phyloP scores from a whole-genome alignment of 2,113 vertebrate genomes.

The Pica pica region DNA sequence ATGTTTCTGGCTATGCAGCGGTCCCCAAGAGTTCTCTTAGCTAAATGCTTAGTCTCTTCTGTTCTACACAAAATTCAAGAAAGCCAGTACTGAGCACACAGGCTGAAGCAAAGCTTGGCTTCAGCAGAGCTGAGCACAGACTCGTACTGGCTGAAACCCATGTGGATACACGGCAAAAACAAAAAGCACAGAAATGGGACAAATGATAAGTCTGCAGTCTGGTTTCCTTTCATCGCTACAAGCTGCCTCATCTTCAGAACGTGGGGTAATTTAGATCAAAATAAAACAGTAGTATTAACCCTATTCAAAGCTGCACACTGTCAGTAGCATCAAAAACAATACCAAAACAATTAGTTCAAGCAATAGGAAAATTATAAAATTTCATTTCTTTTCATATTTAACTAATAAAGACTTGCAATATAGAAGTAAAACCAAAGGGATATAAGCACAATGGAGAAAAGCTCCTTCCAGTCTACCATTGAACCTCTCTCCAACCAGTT shows the following conservation, averaged over 20 bases:
- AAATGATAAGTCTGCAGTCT: background rate
- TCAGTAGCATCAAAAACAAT: background rate
- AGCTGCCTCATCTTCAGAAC: background rate
- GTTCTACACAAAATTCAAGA: background rate
- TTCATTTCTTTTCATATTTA: background rate
- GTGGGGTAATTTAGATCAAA: background rate
- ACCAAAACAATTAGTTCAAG: background rate
- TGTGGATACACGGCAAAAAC: background rate
- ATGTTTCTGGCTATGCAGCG: background rate
- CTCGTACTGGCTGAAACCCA: background rate
- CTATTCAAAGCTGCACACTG: background rate
- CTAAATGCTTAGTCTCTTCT: background rate
- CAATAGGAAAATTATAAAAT: background rate
- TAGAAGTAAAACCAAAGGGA: background rate
- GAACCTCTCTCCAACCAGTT: background rate
- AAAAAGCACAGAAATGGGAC: background rate
- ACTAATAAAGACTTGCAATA: background rate
- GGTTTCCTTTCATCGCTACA: background rate
- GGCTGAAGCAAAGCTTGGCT: background rate
- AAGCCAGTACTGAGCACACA: background rate
- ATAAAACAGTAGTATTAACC: background rate
- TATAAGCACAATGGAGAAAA: background rate
- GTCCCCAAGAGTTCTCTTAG: background rate
- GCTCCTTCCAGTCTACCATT: background rate
- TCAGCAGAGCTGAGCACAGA: background rate